These are phyloP conservation scores for Anoplolepis gracilipes DNA, from an alignment of 1,140 invertebrate species.

Conservation along the genomic window DNA sequence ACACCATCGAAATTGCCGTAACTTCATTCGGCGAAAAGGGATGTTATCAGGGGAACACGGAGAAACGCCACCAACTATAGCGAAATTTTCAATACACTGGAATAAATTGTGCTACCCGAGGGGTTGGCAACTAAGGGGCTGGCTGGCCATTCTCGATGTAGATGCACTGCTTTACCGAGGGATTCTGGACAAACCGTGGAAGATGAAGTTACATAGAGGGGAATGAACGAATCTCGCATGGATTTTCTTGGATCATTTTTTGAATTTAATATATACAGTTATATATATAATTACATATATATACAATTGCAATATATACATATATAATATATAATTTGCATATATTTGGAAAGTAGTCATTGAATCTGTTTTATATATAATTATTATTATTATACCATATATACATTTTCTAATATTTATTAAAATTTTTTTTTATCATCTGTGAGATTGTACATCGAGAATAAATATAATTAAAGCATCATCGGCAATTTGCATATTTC, in stretches of 20 bases:
- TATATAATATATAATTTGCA: too few relatives aligned
- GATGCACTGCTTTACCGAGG: constrained; percentile 66
- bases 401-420: neutral
- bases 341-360: neutral
- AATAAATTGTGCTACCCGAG: constrained; percentile 7
- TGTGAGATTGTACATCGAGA: neutral
- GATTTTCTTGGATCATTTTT: neutral
- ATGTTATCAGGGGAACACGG: neutral
- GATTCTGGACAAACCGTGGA: constrained; percentile 59
- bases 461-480: neutral
- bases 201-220: neutral
- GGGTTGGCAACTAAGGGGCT: constrained; percentile 12
- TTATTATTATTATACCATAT: neutral
- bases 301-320: too few relatives aligned
- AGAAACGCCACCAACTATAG: neutral
- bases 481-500: neutral
- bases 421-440: neutral
- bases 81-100: constrained; percentile 32
- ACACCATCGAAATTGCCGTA: neutral
- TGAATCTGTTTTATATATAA: neutral
- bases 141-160: neutral
- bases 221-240: neutral
- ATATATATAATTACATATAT: neutral
- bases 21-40: neutral
- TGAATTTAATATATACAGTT: neutral